Conservation (phyloP, 1,140 invertebrate species). For the Plutomurus gul region DNA sequence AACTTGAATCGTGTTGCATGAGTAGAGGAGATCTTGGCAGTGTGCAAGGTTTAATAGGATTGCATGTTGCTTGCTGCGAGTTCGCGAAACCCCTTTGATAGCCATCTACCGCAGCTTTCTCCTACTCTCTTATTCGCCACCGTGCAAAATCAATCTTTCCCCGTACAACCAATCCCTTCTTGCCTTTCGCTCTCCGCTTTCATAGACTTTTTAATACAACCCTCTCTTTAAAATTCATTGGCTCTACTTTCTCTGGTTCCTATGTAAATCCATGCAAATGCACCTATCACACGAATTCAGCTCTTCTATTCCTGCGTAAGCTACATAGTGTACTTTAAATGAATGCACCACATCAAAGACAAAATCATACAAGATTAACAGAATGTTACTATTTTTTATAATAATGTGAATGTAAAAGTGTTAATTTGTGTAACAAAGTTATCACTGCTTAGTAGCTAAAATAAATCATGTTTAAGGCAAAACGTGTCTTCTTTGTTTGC, state of each 20-base stretch:
- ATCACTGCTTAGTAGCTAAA: not conserved
- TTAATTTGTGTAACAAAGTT: too few species aligned
- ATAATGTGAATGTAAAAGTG: too few species aligned
- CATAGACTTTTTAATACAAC: slow-evolving; percentile 12
- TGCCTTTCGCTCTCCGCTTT: not conserved
- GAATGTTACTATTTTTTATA: too few species aligned
- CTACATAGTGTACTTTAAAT: not conserved
- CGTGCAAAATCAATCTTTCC: slow-evolving; percentile 32
- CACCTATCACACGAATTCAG: too few species aligned
- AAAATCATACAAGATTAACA: too few species aligned
- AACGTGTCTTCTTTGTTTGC: not conserved
- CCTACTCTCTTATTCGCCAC: slow-evolving; percentile 21
- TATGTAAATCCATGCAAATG: slow-evolving; percentile 21
- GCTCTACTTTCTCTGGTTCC: not conserved
- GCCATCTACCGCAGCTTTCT: slow-evolving; percentile 45
- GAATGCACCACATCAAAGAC: too few species aligned
- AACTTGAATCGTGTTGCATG: not conserved
- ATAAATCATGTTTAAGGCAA: not conserved
- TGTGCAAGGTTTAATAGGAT: not conserved
- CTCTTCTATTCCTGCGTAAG: not conserved
- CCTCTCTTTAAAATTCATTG: slow-evolving; percentile 27
- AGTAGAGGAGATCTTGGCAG: not conserved
- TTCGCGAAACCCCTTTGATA: slow-evolving; percentile 30
- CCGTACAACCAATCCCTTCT: slow-evolving; percentile 7
- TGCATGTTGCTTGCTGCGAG: not conserved